Evolutionary conservation across 2,888 invertebrate genomes (phyloP).

Genomic region (Amblyjoppa proteus): DNA sequence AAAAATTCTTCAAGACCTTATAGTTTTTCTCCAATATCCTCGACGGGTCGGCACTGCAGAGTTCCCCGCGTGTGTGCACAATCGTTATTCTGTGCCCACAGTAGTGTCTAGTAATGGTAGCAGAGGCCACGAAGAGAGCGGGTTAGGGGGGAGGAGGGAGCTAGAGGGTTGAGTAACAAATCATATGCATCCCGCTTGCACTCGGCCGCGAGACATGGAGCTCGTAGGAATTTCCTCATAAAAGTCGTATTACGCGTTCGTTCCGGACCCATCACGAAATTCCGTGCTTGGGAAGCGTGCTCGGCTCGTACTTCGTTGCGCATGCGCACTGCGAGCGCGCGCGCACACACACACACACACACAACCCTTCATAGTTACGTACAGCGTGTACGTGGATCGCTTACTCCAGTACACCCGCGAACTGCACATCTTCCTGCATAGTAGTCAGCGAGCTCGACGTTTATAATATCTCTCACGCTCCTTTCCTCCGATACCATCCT

Average conservation of each 20-base stretch:
- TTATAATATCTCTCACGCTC: conserved; percentile 67
- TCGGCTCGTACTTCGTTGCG: not conserved
- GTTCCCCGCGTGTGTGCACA: conserved; percentile 16
- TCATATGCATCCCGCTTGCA: conserved; percentile 80
- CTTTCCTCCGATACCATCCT: conserved; percentile 57
- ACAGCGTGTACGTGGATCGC: conserved; percentile 29
- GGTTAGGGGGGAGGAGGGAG: too few relatives aligned
- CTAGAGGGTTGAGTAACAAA: conserved; percentile 78
- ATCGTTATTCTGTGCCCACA: conserved; percentile 21
- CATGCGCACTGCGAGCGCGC: conserved; percentile 4
- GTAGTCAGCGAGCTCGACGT: conserved; percentile 47
- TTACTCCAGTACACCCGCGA: conserved; percentile 21
- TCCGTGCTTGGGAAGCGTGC: conserved; percentile 72
- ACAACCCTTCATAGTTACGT: conserved; percentile 5
- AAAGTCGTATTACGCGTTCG: conserved; percentile 84
- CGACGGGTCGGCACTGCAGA: conserved; percentile 39
- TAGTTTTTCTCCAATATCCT: conserved; percentile 21
- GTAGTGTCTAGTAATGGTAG: conserved; percentile 10
- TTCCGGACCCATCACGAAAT: conserved; percentile 82
- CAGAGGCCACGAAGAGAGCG: conserved; percentile 40
- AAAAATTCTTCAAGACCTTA: not conserved
- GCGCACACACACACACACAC: not conserved
- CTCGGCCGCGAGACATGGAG: conserved; percentile 71
- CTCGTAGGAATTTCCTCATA: conserved; percentile 78
- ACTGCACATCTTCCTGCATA: conserved; percentile 16